These are phyloP conservation scores for Popillia japonica DNA, from an alignment of 1,140 invertebrate species.

Conservation along the genomic window DNA sequence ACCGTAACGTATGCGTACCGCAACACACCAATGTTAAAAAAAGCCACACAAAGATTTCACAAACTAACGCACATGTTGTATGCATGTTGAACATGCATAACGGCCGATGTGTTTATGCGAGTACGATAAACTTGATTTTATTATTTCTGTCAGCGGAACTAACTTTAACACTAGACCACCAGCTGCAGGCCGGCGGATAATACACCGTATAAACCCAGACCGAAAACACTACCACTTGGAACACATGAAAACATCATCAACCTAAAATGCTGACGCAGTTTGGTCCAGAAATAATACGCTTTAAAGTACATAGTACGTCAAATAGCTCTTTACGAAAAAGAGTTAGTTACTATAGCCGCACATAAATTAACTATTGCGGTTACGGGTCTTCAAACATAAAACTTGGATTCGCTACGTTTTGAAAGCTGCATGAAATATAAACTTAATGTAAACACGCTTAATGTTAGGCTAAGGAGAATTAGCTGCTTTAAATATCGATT, in stretches of 20 bases:
- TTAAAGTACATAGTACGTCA: not conserved
- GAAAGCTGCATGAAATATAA: too few species aligned
- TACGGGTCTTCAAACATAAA: too few species aligned
- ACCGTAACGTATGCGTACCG: not conserved
- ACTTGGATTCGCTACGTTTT: too few species aligned
- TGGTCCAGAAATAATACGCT: constrained; percentile 9
- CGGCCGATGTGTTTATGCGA: constrained; percentile 19
- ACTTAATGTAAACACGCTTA: too few species aligned
- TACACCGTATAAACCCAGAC: not conserved
- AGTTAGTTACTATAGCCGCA: too few species aligned
- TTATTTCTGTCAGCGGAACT: constrained; percentile 8
- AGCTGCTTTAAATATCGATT: too few species aligned
- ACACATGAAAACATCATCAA: constrained; percentile 17
- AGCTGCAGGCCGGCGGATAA: not conserved
- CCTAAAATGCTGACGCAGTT: not conserved
- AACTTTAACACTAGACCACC: constrained; percentile 6
- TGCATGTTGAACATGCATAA: constrained; percentile 11
- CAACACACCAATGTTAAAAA: not conserved
- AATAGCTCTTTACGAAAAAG: too few species aligned
- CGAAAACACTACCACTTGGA: not conserved
- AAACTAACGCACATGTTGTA: constrained; percentile 15
- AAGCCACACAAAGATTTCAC: not conserved
- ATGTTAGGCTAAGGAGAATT: too few species aligned
- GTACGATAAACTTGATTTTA: not conserved
- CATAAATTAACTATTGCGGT: too few species aligned